phyloP scores from a whole-genome alignment of 2,888 invertebrate genomes.

The Caenorhabditis parvicauda region DNA sequence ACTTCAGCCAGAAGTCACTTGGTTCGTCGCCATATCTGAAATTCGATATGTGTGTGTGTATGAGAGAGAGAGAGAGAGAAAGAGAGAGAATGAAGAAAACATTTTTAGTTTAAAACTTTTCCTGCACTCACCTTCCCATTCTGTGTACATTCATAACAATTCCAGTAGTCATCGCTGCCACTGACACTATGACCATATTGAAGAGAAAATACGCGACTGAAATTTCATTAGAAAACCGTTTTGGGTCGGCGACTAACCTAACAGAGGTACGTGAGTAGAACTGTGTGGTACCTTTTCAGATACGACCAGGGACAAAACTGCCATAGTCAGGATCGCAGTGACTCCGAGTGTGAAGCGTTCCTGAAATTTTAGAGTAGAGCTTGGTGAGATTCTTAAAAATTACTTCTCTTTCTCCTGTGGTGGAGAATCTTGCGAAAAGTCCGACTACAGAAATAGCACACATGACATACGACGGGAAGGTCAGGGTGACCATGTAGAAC shows the following conservation, averaged over 20 bases:
- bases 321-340: conserved; percentile 60
- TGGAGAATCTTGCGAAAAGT: conserved; percentile 55
- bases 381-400: conserved; percentile 2
- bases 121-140: no score
- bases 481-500: conserved; percentile 60
- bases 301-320: conserved; percentile 57
- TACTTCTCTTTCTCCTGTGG: conserved; percentile 55
- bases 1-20: conserved; percentile 31
- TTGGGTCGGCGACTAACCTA: conserved; percentile 31
- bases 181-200: conserved; percentile 56
- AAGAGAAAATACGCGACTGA: conserved; percentile 58
- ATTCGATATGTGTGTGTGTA: no score
- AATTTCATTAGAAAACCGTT: conserved; percentile 6
- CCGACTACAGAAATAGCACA: conserved; percentile 57
- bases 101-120: no score
- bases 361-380: conserved; percentile 11
- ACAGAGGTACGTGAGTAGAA: conserved; percentile 55
- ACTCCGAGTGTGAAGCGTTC: conserved; percentile 58
- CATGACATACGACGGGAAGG: conserved; percentile 57
- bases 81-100: no score
- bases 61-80: no score
- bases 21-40: conserved; percentile 53
- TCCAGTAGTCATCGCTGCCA: conserved; percentile 56
- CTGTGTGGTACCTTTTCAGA: conserved; percentile 59
- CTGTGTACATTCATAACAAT: conserved; percentile 53